Evolutionary conservation across 2,113 vertebrate genomes (phyloP).

Genomic region (Mixornis gularis): DNA sequence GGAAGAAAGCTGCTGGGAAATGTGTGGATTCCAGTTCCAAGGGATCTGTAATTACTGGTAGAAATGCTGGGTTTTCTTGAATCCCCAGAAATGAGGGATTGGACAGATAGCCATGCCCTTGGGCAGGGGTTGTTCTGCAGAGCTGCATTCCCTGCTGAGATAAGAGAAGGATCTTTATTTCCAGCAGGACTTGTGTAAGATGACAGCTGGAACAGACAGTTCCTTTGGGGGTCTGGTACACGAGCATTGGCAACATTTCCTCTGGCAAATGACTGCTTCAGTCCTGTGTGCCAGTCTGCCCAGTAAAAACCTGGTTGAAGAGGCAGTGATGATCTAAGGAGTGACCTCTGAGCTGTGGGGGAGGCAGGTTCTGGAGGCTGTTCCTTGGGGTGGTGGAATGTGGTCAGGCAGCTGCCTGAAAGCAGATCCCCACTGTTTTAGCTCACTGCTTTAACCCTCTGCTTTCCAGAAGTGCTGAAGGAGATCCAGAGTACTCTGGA

Average conservation of each 20-base stretch:
- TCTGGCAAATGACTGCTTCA: not conserved
- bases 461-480: conserved; percentile 85
- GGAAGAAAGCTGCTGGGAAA: not conserved
- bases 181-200: not conserved
- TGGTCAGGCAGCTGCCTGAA: not conserved
- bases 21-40: not conserved
- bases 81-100: not conserved
- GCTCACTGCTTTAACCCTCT: conserved; percentile 32
- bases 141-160: not conserved
- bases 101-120: not conserved
- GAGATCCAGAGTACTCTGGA: conserved; percentile 96
- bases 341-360: not conserved
- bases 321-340: not conserved
- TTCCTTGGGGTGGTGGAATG: not conserved
- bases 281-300: not conserved
- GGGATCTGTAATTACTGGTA: not conserved
- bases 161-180: conserved; percentile 20
- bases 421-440: not conserved
- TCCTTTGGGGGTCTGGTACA: not conserved
- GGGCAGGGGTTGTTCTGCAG: not conserved
- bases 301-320: not conserved
- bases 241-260: not conserved
- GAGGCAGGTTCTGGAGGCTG: not conserved
- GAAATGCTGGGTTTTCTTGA: not conserved
- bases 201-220: not conserved